phyloP scores from a whole-genome alignment of 2,797 vertebrate genomes.

The Eidolon dupreanum region DNA sequence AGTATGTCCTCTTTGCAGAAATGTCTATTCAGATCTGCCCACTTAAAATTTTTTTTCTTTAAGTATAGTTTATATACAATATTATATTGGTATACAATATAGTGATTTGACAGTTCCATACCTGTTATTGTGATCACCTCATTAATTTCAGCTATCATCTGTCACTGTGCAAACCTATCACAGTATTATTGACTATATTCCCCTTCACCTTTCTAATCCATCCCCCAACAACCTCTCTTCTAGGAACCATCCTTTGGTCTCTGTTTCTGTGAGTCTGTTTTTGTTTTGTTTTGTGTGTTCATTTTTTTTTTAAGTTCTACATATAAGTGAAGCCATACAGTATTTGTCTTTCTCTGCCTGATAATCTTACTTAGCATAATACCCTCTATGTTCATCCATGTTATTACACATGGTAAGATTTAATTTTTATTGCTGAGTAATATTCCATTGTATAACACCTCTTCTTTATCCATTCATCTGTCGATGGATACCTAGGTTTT shows the following conservation, averaged over 20 bases:
- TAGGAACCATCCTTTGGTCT: neutral
- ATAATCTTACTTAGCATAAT: neutral
- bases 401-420: neutral
- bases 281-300: neutral
- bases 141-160: neutral
- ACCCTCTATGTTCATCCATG: neutral
- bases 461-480: neutral
- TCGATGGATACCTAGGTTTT: neutral
- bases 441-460: neutral
- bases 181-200: neutral
- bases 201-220: neutral
- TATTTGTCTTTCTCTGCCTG: neutral
- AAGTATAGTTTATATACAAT: neutral
- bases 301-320: neutral
- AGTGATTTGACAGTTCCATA: neutral
- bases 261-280: neutral
- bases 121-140: neutral
- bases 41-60: neutral
- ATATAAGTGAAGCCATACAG: neutral
- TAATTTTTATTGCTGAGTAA: neutral
- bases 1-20: neutral
- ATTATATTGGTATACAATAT: neutral
- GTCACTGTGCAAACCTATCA: neutral
- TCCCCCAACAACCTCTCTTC: neutral
- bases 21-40: neutral